Percentiles rank a stretch among this genome's conserved stretches.
These are phyloP conservation scores for Cyphomyrmex costatus DNA, from an alignment of 1,140 invertebrate species.

Conservation along the genomic window DNA sequence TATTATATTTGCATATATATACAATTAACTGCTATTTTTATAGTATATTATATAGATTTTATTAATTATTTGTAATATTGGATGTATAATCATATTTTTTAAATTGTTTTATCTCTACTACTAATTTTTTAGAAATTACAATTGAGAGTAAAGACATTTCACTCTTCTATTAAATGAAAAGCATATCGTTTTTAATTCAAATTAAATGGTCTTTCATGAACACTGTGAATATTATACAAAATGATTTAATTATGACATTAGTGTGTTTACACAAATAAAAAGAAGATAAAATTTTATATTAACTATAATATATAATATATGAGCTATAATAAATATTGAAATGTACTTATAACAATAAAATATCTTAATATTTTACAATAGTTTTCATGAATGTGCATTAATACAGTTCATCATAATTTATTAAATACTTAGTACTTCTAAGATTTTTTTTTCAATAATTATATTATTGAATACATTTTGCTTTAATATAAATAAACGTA, in stretches of 20 bases:
- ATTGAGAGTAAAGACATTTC: background rate
- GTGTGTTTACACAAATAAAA: background rate
- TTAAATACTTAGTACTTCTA: background rate
- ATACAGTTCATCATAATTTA: background rate
- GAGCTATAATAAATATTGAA: background rate
- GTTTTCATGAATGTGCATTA: background rate
- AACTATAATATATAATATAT: too few species aligned
- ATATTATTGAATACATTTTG: too few species aligned
- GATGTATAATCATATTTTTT: background rate
- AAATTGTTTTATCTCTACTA: background rate
- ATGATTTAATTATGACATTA: background rate
- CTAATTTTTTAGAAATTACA: conserved; percentile 11
- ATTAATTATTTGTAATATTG: background rate
- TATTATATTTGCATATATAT: background rate
- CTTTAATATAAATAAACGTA: background rate
- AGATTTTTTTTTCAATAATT: background rate
- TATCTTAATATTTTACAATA: conserved; percentile 21
- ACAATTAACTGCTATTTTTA: background rate
- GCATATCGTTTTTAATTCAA: background rate
- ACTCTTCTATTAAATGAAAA: background rate
- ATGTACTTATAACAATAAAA: background rate
- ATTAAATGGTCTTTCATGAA: background rate
- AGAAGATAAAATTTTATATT: background rate
- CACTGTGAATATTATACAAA: background rate
- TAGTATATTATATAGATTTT: conserved; percentile 10